Evolutionary conservation across 2,797 vertebrate genomes (phyloP).

Genomic region (Halcyon chelicuti): DNA sequence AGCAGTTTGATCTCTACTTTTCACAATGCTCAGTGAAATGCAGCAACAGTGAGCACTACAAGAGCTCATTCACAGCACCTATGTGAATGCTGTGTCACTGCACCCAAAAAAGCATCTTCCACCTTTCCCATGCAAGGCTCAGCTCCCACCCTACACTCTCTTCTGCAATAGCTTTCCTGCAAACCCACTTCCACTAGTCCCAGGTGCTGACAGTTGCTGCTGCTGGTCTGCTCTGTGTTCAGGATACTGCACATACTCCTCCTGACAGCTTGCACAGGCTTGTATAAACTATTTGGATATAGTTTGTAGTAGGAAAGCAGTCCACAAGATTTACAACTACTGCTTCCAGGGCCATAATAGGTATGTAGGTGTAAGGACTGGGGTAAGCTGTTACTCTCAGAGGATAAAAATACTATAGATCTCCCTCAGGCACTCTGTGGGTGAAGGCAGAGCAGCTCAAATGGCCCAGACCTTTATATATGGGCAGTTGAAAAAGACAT

Average conservation of each 20-base stretch:
- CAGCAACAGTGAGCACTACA: not conserved
- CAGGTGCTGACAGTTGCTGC: not conserved
- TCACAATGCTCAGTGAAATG: not conserved
- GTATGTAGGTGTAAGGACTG: conserved; percentile 42
- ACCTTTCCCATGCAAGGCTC: not conserved
- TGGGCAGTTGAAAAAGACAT: not conserved
- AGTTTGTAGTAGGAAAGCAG: conserved; percentile 59
- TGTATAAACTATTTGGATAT: conserved; percentile 74
- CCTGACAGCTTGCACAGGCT: conserved; percentile 52
- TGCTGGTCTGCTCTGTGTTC: conserved; percentile 35
- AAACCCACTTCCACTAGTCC: conserved; percentile 23
- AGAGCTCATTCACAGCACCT: accelerated
- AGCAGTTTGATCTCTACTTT: not conserved
- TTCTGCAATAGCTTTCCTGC: not conserved
- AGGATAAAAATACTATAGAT: not conserved
- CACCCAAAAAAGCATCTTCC: not conserved
- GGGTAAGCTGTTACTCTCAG: not conserved
- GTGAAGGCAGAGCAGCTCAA: not conserved
- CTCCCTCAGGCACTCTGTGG: not conserved
- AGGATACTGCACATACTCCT: conserved; percentile 21
- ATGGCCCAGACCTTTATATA: not conserved
- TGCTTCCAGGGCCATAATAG: conserved; percentile 66
- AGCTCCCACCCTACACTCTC: not conserved
- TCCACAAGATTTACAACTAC: conserved; percentile 56
- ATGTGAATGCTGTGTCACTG: accelerated